phyloP scores from a whole-genome alignment of 2,797 vertebrate genomes.

The Cuculus canorus region DNA sequence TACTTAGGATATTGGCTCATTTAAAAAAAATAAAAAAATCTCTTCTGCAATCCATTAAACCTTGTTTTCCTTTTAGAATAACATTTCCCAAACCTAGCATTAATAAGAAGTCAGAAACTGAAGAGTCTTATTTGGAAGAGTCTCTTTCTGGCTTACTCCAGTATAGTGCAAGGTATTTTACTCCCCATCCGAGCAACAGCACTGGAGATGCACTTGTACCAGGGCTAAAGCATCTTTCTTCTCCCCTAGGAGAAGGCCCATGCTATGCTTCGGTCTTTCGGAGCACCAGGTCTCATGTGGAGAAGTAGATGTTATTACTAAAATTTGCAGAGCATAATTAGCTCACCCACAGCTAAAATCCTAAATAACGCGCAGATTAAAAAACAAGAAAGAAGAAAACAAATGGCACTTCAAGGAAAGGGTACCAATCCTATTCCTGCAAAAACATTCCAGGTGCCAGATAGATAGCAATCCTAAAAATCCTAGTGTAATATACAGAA shows the following conservation, averaged over 20 bases:
- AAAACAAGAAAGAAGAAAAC: background rate
- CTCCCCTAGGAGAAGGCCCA: background rate
- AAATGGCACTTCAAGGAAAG: background rate
- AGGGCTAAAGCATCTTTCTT: background rate
- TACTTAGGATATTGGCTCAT: constrained; percentile 13
- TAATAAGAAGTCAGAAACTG: background rate
- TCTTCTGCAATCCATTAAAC: constrained; percentile 2
- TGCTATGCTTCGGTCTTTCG: background rate
- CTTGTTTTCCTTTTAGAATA: background rate
- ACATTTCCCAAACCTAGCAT: background rate
- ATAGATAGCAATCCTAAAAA: background rate
- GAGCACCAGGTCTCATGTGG: background rate
- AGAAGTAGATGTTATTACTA: background rate
- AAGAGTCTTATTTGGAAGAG: background rate
- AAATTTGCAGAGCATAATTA: background rate
- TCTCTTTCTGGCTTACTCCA: background rate
- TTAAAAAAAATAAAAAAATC: background rate
- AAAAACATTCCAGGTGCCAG: background rate
- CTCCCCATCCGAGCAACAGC: background rate
- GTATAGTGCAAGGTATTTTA: background rate
- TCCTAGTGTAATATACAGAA: background rate
- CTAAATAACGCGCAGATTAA: background rate
- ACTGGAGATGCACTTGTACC: background rate
- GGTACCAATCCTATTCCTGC: background rate
- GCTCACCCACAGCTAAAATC: background rate